Evolutionary conservation across 2,113 vertebrate species (phyloP).

Genomic region (Hystrix brachyura): DNA sequence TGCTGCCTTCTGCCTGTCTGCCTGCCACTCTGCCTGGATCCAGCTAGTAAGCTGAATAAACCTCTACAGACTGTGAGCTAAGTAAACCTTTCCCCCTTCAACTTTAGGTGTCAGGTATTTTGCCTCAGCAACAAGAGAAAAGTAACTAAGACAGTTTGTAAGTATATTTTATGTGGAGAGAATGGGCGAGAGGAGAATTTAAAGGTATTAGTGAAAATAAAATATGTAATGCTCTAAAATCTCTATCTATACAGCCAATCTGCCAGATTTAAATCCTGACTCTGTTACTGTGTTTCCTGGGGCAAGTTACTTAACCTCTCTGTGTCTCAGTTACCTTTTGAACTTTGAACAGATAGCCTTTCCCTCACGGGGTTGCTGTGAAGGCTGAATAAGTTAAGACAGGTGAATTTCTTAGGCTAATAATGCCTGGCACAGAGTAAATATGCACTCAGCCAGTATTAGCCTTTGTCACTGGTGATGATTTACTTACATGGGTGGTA

Average conservation of each 20-base stretch:
- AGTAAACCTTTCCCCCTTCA: too few species aligned
- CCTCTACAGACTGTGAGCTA: too few species aligned
- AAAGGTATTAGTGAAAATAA: background rate
- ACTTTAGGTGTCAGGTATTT: too few species aligned
- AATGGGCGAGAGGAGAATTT: background rate
- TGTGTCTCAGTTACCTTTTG: background rate
- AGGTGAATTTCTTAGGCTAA: background rate
- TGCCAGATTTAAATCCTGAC: background rate
- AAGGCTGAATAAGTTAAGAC: background rate
- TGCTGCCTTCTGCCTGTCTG: too few species aligned
- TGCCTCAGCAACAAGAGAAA: too few species aligned
- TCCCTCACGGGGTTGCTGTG: background rate
- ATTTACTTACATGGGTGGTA: background rate
- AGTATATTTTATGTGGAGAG: background rate
- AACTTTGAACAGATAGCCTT: background rate
- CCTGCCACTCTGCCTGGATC: too few species aligned
- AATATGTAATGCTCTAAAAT: background rate
- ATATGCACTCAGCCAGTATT: accelerated
- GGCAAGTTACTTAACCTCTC: background rate
- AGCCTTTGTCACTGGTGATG: background rate
- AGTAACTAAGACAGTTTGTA: too few species aligned
- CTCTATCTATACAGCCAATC: background rate
- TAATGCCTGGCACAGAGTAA: accelerated
- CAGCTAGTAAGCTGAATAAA: too few species aligned
- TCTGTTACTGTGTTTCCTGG: background rate